A percentile compares a stretch with the other conserved stretches of the same genome.
phyloP scores from a whole-genome alignment of 2,797 vertebrate genomes.

The Delichon dasypus region DNA sequence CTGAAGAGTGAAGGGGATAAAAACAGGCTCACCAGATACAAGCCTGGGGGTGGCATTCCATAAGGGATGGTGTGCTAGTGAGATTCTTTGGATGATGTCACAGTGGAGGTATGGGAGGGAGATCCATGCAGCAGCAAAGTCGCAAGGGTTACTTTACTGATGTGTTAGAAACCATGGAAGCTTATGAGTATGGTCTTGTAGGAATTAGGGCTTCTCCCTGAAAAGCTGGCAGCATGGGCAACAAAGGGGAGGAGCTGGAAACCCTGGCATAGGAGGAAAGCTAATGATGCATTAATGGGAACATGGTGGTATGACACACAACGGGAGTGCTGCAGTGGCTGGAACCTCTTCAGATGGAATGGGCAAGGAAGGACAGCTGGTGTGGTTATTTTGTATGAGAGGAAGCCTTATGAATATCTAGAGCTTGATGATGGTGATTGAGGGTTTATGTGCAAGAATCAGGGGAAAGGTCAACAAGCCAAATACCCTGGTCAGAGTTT shows the following conservation, averaged over 20 bases:
- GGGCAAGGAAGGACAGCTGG: background rate
- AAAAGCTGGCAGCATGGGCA: background rate
- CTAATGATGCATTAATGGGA: background rate
- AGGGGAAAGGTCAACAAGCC: background rate
- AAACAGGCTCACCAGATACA: background rate
- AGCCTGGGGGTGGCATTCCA: background rate
- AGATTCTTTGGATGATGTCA: background rate
- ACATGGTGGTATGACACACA: background rate
- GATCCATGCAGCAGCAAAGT: background rate
- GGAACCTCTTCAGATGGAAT: background rate
- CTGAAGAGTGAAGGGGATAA: background rate
- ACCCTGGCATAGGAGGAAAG: background rate
- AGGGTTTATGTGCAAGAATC: background rate
- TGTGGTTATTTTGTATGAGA: background rate
- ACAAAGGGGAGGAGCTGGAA: background rate
- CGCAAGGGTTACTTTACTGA: background rate
- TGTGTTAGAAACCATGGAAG: background rate
- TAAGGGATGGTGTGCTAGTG: background rate
- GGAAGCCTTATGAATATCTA: background rate
- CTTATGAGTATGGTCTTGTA: rapidly evolving
- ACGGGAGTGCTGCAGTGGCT: background rate
- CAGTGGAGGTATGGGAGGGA: background rate
- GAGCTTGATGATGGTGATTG: background rate
- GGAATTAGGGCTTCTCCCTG: background rate
- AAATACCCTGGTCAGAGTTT: background rate